Evolutionary conservation across 2,888 invertebrate genomes (phyloP).

Genomic region (Heteropelma amictum): DNA sequence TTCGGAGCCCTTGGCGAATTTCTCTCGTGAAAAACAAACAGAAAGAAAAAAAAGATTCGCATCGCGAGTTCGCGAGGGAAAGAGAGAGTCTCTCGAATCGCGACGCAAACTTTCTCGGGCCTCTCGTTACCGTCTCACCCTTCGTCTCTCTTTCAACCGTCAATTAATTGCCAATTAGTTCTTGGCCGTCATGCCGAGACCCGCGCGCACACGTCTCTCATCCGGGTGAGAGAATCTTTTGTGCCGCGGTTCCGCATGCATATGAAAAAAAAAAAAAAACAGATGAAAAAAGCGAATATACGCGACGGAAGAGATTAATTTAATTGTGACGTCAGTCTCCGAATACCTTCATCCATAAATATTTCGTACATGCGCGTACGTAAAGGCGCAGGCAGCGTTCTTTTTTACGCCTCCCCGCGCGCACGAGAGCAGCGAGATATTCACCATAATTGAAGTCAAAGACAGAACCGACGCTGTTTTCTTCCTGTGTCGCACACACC

Average conservation of each 20-base stretch:
- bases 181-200: conserved; percentile 45
- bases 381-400: too few relatives aligned
- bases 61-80: background rate
- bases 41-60: background rate
- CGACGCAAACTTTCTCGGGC: conserved; percentile 62
- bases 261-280: conserved; percentile 13
- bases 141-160: conserved; percentile 24
- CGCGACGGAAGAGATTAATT: conserved; percentile 50
- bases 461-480: too few relatives aligned
- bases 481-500: too few relatives aligned
- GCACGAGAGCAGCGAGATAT: too few relatives aligned
- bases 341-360: conserved; percentile 32
- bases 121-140: conserved; percentile 41
- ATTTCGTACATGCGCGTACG: background rate
- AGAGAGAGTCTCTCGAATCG: conserved; percentile 21
- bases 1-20: too few relatives aligned
- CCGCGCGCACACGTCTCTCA: conserved; percentile 21
- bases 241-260: conserved; percentile 2
- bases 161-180: conserved; percentile 61
- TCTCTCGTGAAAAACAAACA: too few relatives aligned
- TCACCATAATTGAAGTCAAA: too few relatives aligned
- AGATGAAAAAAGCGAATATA: background rate
- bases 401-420: too few relatives aligned
- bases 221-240: conserved; percentile 30
- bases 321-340: conserved; percentile 54